Percentiles rank a stretch among this genome's conserved stretches.
Evolutionary conservation across 2,888 invertebrate species (phyloP).

Genomic region (Chromoteleia sp.): DNA sequence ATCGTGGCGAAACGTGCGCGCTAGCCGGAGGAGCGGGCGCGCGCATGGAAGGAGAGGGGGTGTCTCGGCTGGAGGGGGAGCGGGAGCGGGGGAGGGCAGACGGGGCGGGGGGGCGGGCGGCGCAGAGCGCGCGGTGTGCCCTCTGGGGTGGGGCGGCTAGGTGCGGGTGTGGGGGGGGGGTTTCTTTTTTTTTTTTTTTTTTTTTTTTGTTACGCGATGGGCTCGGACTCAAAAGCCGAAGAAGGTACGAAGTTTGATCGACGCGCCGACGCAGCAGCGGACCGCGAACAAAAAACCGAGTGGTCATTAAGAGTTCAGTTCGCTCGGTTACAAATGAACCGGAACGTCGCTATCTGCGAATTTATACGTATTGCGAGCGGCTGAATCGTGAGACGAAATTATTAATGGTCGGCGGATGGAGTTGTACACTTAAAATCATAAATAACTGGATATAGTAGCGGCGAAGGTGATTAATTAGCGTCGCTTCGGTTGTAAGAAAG

Average conservation of each 20-base stretch:
- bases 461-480: conserved; percentile 23
- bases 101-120: too few species aligned
- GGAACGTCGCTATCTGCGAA: conserved; percentile 6
- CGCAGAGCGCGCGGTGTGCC: too few species aligned
- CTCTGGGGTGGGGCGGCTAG: too few species aligned
- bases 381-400: conserved; percentile 20
- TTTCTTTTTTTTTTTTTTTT: not conserved
- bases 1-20: too few species aligned
- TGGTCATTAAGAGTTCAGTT: conserved; percentile 24
- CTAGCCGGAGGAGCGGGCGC: too few species aligned
- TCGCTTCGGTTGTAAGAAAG: conserved; percentile 1
- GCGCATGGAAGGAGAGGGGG: too few species aligned
- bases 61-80: too few species aligned
- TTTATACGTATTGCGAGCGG: conserved; percentile 6
- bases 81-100: too few species aligned
- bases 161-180: too few species aligned
- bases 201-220: not conserved
- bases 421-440: conserved; percentile 35
- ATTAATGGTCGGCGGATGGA: conserved; percentile 26
- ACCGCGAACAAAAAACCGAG: conserved; percentile 8
- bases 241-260: conserved; percentile 16
- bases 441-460: conserved; percentile 17
- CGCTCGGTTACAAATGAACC: conserved; percentile 27
- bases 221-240: conserved; percentile 10
- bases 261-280: not conserved